These are phyloP conservation scores for Synergus japonicus DNA, from an alignment of 2,888 invertebrate genomes.

Conservation along the genomic window DNA sequence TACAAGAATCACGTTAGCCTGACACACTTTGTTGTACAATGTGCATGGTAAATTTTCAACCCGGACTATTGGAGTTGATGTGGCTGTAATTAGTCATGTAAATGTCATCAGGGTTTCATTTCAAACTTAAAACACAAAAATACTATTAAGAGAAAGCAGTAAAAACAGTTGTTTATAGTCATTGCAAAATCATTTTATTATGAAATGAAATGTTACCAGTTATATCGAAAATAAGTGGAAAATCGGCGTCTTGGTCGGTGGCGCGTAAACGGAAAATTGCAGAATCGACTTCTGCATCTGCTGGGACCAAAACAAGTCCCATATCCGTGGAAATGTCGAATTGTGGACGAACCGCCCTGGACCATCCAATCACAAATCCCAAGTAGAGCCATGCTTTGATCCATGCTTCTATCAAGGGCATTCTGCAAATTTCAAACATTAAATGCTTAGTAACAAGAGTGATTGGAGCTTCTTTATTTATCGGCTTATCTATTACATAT, in stretches of 20 bases:
- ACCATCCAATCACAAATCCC: constrained; percentile 76
- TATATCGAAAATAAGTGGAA: constrained; percentile 90
- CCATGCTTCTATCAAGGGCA: constrained; percentile 73
- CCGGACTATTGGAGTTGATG: constrained; percentile 87
- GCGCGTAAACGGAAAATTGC: constrained; percentile 93
- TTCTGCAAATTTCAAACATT: constrained; percentile 62
- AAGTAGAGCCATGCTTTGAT: constrained; percentile 73
- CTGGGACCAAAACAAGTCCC: constrained; percentile 89
- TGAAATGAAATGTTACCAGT: constrained; percentile 79
- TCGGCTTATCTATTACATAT: background rate
- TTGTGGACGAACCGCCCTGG: constrained; percentile 83
- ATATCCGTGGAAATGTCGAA: constrained; percentile 92
- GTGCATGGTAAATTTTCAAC: constrained; percentile 91
- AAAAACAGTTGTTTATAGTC: background rate
- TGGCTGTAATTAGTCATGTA: constrained; percentile 75
- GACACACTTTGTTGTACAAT: constrained; percentile 91
- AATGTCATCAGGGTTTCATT: background rate
- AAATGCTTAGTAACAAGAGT: no score
- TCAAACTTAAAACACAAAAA: background rate
- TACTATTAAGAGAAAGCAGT: background rate
- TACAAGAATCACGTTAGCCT: constrained; percentile 90
- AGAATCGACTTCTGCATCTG: constrained; percentile 89
- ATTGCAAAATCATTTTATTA: background rate
- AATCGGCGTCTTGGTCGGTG: constrained; percentile 92
- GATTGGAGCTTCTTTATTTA: background rate